Percentiles rank a stretch among this genome's conserved stretches.
Evolutionary conservation across 2,797 vertebrate genomes (phyloP).

Genomic region (Channa striata): DNA sequence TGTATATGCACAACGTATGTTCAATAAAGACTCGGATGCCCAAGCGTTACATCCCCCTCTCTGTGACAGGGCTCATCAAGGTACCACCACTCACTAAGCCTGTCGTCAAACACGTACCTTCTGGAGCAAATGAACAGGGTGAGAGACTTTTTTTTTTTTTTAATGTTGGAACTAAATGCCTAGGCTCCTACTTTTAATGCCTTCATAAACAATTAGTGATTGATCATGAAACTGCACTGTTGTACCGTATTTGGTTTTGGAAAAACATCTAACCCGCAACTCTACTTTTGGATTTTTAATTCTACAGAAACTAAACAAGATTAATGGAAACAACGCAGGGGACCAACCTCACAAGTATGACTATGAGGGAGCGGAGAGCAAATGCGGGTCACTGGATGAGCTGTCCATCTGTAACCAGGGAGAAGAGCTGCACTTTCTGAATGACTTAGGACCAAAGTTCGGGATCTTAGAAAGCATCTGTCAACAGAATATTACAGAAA

Average conservation of each 20-base stretch:
- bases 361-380: slow-evolving; percentile 79
- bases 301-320: slow-evolving; percentile 71
- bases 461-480: slow-evolving; percentile 68
- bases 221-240: background rate
- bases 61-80: slow-evolving; percentile 48
- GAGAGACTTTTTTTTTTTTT: slow-evolving; percentile 35
- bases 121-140: slow-evolving; percentile 63
- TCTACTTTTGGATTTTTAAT: background rate
- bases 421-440: slow-evolving; percentile 73
- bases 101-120: slow-evolving; percentile 19
- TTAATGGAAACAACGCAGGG: background rate
- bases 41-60: slow-evolving; percentile 11
- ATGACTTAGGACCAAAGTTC: slow-evolving; percentile 81
- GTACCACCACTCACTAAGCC: slow-evolving; percentile 7
- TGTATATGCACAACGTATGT: background rate
- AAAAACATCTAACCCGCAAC: background rate
- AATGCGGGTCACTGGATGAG: slow-evolving; percentile 66
- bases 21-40: background rate
- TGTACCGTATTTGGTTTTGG: background rate
- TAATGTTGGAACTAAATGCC: too few species aligned
- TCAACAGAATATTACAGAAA: slow-evolving; percentile 33
- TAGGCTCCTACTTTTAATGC: background rate
- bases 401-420: slow-evolving; percentile 56
- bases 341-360: slow-evolving; percentile 63
- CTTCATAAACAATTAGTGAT: background rate